Base-by-base conservation (phyloP, 2,888 invertebrate species). In the Lochmaea capreae region DNA sequence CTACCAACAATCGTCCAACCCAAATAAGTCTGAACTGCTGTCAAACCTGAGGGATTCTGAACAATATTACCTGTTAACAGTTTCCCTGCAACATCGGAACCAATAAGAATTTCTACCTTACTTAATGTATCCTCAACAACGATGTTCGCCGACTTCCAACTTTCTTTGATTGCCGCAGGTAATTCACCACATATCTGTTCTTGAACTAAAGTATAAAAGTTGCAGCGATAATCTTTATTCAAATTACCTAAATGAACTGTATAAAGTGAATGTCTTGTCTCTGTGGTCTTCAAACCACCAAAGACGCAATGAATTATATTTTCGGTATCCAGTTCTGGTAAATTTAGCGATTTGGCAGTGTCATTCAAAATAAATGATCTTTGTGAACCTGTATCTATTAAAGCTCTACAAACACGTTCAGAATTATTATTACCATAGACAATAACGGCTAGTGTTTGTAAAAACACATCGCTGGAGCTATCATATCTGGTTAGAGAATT, bases 61-160 rank as follows among this genome's bases (percentile, higher is more conserved):
- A 76, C 43, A 52, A 73, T 72, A 43, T 73, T 76, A 57, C 80
- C 81, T 11, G 79, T 80, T 8, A 77, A 66, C 46, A 83, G 57
- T 77, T 81, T 80, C 9, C 80, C 82, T 5, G 76, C 73, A n/a
- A 80, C 65, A 75, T 82, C 82, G 1, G 80, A 78, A 16, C 81
- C 82, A 14, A 83, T 81, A 10, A 80, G 67, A 33, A 82, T 49
- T 22, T 78, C 74, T 16, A 82, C 78, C 0, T 75, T 43, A 11
- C 74, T 74, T 65, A 61, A 12, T 18, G 49, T 52, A 68, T 78
- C 78, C 39, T 43, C 65, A 5, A 78, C 46, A n/a, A 33, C 16
- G 33, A 76, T 74, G 43, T 66, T 68, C n/a, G 79, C 75, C 10
- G 69, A 14, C 16, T 69, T 52, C 78, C 78, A 80, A 14, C 72